Percentiles rank a stretch among this genome's conserved stretches.
phyloP scores from a whole-genome alignment of 2,888 invertebrate species.

The Tridacna gigas region DNA sequence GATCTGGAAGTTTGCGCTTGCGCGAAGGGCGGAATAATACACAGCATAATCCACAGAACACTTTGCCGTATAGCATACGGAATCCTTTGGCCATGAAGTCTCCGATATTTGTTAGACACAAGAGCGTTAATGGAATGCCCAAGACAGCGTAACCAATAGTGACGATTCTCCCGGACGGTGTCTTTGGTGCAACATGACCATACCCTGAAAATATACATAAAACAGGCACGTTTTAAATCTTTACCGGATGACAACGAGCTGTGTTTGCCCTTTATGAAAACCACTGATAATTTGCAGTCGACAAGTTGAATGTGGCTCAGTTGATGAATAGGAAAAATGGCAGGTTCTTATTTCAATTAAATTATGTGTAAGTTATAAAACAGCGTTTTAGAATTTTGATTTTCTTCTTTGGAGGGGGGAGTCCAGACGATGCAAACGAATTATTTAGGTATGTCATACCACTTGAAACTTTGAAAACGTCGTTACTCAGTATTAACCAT shows the following conservation, averaged over 20 bases:
- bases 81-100: slow-evolving; percentile 84
- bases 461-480: no score
- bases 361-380: no score
- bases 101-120: slow-evolving; percentile 83
- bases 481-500: no score
- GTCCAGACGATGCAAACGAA: no score
- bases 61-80: slow-evolving; percentile 87
- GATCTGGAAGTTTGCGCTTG: slow-evolving; percentile 66
- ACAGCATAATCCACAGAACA: slow-evolving; percentile 83
- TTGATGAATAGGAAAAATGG: no score
- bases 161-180: slow-evolving; percentile 80
- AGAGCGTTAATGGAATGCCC: slow-evolving; percentile 82
- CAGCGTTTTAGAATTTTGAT: no score
- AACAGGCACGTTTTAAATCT: neutral
- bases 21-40: slow-evolving; percentile 74
- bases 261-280: neutral
- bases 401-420: no score
- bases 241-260: neutral
- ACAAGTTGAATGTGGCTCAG: no score
- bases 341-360: no score
- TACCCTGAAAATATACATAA: slow-evolving; percentile 77
- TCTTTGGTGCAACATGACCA: slow-evolving; percentile 84
- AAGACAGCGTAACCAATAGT: slow-evolving; percentile 83
- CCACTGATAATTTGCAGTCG: no score
- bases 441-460: no score